Conservation (phyloP, 2,888 invertebrate genomes). For the Melanotus villosus region DNA sequence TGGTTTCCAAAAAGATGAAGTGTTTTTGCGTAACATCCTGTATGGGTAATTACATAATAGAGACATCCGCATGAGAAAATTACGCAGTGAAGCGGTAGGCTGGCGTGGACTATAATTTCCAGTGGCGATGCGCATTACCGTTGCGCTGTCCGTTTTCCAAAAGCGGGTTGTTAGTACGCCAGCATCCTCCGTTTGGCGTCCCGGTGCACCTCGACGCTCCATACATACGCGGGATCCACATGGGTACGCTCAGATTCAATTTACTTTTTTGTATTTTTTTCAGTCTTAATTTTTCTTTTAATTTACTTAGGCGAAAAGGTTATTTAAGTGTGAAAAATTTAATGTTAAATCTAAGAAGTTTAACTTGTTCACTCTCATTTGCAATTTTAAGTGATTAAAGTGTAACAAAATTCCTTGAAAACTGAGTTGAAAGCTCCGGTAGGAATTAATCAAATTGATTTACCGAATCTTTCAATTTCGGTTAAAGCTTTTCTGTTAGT, state of each 20-base stretch:
- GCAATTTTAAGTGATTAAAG: slow-evolving; percentile 6
- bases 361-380: no score
- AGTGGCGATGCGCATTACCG: slow-evolving; percentile 52
- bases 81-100: slow-evolving; percentile 46
- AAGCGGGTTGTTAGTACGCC: slow-evolving; percentile 47
- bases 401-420: not conserved
- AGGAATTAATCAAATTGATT: slow-evolving; percentile 21
- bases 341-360: no score
- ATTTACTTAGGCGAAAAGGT: no score
- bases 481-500: not conserved
- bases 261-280: not conserved
- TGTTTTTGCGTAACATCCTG: no score
- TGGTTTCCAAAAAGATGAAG: no score
- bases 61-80: slow-evolving; percentile 50
- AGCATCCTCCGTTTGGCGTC: slow-evolving; percentile 50
- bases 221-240: slow-evolving; percentile 41
- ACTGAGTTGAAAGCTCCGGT: not conserved
- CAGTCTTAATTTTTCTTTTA: not conserved
- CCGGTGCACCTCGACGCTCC: slow-evolving; percentile 49
- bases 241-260: slow-evolving; percentile 36
- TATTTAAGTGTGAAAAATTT: no score
- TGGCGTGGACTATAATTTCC: slow-evolving; percentile 38
- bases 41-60: slow-evolving; percentile 24
- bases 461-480: not conserved
- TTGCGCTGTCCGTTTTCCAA: slow-evolving; percentile 50